Evolutionary conservation across 2,888 invertebrate genomes (phyloP), one percentile per base, ranked within the genome.

Genomic region (Serrognathus titanus): DNA sequence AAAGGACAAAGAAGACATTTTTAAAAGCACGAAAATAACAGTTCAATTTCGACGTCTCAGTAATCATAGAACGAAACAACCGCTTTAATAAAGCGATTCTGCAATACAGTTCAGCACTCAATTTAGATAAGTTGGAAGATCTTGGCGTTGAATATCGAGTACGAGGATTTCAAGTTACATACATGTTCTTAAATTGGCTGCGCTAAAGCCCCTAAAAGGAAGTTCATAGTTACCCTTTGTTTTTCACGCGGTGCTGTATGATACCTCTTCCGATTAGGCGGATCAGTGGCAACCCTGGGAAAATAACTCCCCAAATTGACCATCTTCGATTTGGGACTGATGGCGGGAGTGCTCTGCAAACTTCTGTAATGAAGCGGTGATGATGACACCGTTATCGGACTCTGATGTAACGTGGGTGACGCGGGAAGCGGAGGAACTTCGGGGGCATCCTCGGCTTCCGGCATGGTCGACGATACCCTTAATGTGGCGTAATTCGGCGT

Each of bases 221-320:
- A 16, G 16, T 31, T 31, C 7, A 2, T 52, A 64, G 69, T 72
- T 71, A 83, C 83, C 78, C 82, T 79, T 69, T 82, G 81, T 66
- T 83, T 83, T 64, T 83, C 84, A 65, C 83, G 78, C 1, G 83
- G 82, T 7, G 83, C 81, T 3, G 83, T 84, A 65, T 83, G 82
- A 75, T 81, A 84, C 51, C 82, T 77, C 70, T 83, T 84, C 65
- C 81, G 72, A 61, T 79, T 78, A 20, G 77, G 75, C 57, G 79
- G 77, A 67, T 82, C 81, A 47, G 71, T 72, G 48, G 72, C 71
- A 58, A 71, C 71, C 20, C 64, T 58, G 16, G 77, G 76, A 65
- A 76, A 78, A 71, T 77, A 76, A 66, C 73, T 76, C 53, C 74
- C 73, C 56, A 77, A 67, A 69, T 77, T 77, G 65, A 75, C 73